Base-by-base conservation (phyloP, 2,797 vertebrate genomes). In the Gymnothorax javanicus region DNA sequence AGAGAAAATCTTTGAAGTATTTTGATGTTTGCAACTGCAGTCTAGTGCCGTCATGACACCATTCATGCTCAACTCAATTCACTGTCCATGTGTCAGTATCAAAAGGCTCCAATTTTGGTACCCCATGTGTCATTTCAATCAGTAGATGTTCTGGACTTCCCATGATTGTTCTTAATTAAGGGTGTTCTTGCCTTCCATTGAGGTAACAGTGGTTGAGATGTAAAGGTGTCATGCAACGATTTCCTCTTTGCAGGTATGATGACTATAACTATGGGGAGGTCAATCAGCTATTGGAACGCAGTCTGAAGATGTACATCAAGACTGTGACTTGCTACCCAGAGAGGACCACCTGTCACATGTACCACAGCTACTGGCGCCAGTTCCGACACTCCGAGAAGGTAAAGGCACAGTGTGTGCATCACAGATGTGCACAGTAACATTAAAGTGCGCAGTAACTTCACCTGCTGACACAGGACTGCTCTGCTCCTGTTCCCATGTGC, bases 341-440 rank as follows among this genome's bases (percentile, higher is more conserved):
- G 92, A 96, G 96, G 91, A 96, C 96, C 64, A 97, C 96, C 84
- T 96, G 96, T 88, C 96, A 96, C 93, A 96, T 97, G 96, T 97
- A 97, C 4, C 96, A 97, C 12, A 95, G 96, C 82, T 97, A 96
- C 90, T 97, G 96, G 96, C 94, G 94, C n/a, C 96, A 97, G 91
- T 97, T 97, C 94, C 96, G 95, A 89, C 96, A 97, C 94, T 96
- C 96, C 0, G 96, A 97, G 92, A 97, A 97, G 95, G 96, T 96
- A 43, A n/a, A 87, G 88, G 23, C 69, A 23, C 20, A 25, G 15
- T 50, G 73, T n/a, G 27, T 43, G 33, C 33, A 43, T 43, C 33
- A 43, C n/a, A 0, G n/a, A 6, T 84, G 62, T 69, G 17, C 20
- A 2, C 33, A 43, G 33, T 43, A 43, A 43, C 33, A 43, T 43